These are phyloP conservation scores for cattle (Bos taurus) DNA, from an alignment of 2,113 vertebrate species.

Conservation along the genomic window DNA sequence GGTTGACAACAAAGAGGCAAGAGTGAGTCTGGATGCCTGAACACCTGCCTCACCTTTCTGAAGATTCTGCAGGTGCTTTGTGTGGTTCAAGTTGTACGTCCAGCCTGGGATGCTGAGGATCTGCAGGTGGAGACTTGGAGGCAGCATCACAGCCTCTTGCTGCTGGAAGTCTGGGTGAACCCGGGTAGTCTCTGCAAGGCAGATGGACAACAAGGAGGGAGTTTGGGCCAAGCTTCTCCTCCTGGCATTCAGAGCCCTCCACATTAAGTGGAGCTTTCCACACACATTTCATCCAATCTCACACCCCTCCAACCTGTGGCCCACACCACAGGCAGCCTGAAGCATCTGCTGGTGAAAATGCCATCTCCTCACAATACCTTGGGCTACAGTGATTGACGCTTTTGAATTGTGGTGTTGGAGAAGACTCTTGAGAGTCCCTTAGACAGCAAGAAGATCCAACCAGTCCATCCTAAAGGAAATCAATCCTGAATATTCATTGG, in stretches of 20 bases:
- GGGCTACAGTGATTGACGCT: background rate
- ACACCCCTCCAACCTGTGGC: accelerated
- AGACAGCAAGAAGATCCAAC: background rate
- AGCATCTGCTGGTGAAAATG: accelerated
- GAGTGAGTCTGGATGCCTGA: accelerated
- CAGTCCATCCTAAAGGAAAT: background rate
- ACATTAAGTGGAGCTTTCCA: background rate
- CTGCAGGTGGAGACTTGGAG: background rate
- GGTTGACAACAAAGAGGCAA: background rate
- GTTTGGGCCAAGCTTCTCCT: background rate
- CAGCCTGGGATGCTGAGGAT: background rate
- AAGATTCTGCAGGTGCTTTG: background rate
- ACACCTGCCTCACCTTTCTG: background rate
- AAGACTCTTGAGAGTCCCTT: background rate
- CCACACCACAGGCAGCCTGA: accelerated
- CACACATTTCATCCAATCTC: accelerated
- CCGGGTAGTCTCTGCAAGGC: background rate
- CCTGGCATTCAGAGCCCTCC: background rate
- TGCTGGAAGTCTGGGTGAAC: background rate
- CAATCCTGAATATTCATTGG: background rate
- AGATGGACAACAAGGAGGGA: background rate
- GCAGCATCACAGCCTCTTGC: background rate
- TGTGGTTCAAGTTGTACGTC: background rate
- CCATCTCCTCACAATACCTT: background rate
- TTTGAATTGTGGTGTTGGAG: background rate